These are phyloP conservation scores for Drepana arcuata DNA, from an alignment of 1,140 invertebrate genomes.

Conservation along the genomic window DNA sequence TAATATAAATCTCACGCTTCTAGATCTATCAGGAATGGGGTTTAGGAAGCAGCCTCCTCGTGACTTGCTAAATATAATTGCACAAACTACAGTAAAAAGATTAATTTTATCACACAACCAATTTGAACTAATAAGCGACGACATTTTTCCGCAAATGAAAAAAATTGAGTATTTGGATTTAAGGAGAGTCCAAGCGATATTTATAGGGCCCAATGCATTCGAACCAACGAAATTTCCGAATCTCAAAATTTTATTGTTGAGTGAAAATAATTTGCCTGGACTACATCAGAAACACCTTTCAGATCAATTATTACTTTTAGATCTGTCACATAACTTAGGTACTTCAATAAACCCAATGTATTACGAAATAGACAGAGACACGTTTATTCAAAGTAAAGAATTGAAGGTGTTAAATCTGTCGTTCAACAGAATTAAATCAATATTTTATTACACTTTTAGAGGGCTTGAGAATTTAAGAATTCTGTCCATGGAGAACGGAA, in stretches of 20 bases:
- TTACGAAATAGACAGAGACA: slow-evolving; percentile 55
- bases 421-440: slow-evolving; percentile 61
- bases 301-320: slow-evolving; percentile 56
- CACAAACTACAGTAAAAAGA: slow-evolving; percentile 59
- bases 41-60: slow-evolving; percentile 62
- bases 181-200: slow-evolving; percentile 46
- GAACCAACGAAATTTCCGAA: slow-evolving; percentile 54
- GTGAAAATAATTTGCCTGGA: slow-evolving; percentile 63
- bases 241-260: slow-evolving; percentile 59
- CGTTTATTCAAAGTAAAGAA: slow-evolving; percentile 35
- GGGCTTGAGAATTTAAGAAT: slow-evolving; percentile 60
- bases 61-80: slow-evolving; percentile 58
- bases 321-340: slow-evolving; percentile 65
- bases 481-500: slow-evolving; percentile 67
- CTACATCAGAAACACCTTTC: slow-evolving; percentile 61
- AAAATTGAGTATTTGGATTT: slow-evolving; percentile 68
- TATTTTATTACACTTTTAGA: slow-evolving; percentile 62
- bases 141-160: slow-evolving; percentile 68
- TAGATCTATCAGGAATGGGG: slow-evolving; percentile 69
- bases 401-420: slow-evolving; percentile 57
- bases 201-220: slow-evolving; percentile 43
- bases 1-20: slow-evolving; percentile 48
- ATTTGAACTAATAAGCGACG: slow-evolving; percentile 63
- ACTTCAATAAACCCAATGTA: slow-evolving; percentile 46
- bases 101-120: slow-evolving; percentile 70